These are phyloP conservation scores for Cassiopea xamachana DNA, from an alignment of 30 jellyfish, hydroid and myxozoan species.

Conservation along the genomic window DNA sequence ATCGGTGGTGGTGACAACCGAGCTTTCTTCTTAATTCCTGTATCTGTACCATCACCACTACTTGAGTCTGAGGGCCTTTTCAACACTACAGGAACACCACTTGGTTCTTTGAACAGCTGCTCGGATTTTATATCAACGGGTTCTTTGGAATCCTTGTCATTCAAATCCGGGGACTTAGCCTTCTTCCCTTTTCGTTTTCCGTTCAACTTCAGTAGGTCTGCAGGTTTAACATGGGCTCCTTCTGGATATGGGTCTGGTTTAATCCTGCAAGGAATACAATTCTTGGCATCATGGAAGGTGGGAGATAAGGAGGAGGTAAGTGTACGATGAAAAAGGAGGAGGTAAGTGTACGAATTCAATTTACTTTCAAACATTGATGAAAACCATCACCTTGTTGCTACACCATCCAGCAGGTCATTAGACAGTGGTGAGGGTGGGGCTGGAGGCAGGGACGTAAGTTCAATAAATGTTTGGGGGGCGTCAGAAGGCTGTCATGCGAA, in stretches of 20 bases:
- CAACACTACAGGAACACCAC: conserved; percentile 61
- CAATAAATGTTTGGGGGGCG: too few species aligned
- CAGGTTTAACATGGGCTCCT: conserved; percentile 61
- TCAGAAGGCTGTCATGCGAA: too few species aligned
- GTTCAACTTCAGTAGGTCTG: conserved; percentile 47
- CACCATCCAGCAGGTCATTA: too few species aligned
- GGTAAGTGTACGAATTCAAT: too few species aligned
- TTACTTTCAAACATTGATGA: too few species aligned
- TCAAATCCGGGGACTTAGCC: conserved; percentile 44
- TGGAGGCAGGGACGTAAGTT: too few species aligned
- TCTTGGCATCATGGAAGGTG: too few species aligned
- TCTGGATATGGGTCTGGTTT: conserved; percentile 76
- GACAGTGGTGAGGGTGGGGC: too few species aligned
- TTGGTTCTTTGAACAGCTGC: conserved; percentile 70
- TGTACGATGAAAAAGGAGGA: too few species aligned
- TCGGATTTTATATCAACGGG: conserved; percentile 26
- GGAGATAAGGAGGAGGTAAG: too few species aligned
- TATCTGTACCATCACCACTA: conserved; percentile 40
- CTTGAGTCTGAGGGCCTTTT: conserved; percentile 64
- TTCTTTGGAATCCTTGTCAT: conserved; percentile 60
- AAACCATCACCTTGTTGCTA: too few species aligned
- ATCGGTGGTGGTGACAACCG: conserved; percentile 76
- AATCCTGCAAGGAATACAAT: conserved; percentile 11
- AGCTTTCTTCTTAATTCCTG: conserved; percentile 53
- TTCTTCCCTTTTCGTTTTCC: conserved; percentile 54